Percentiles rank a stretch among this genome's conserved stretches.
phyloP scores from a whole-genome alignment of 2,888 invertebrate genomes.

The Fissipunctia ypsillon region DNA sequence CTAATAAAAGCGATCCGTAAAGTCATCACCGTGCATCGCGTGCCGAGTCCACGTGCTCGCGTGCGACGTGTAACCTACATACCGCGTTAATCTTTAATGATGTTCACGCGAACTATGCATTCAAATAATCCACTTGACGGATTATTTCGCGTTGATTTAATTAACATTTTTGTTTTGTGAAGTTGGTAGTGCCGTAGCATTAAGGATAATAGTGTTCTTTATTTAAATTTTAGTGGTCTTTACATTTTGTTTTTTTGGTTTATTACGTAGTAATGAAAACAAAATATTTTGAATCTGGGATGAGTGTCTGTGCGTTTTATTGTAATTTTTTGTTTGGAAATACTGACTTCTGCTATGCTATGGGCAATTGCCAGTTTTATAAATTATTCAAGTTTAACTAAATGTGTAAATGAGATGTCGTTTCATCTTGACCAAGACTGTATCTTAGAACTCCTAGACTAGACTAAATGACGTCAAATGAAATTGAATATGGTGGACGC shows the following conservation, averaged over 20 bases:
- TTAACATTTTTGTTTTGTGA: slow-evolving; percentile 46
- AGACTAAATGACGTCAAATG: slow-evolving; percentile 39
- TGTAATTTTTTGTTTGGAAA: background rate
- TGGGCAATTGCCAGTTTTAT: background rate
- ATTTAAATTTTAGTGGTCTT: slow-evolving; percentile 27
- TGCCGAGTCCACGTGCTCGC: slow-evolving; percentile 54
- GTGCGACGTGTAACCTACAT: slow-evolving; percentile 63
- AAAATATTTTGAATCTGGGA: slow-evolving; percentile 22
- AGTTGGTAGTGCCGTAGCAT: slow-evolving; percentile 27
- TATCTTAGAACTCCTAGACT: slow-evolving; percentile 15
- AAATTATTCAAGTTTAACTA: background rate
- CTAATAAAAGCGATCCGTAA: slow-evolving; percentile 30
- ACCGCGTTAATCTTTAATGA: slow-evolving; percentile 58
- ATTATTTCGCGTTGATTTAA: slow-evolving; percentile 62
- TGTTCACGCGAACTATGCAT: slow-evolving; percentile 67
- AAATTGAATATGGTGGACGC: slow-evolving; percentile 33
- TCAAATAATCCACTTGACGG: slow-evolving; percentile 67
- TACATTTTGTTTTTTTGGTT: slow-evolving; percentile 15
- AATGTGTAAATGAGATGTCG: background rate
- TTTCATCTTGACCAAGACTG: slow-evolving; percentile 6
- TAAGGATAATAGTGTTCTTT: slow-evolving; percentile 44
- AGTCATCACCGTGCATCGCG: slow-evolving; percentile 54
- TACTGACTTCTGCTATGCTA: background rate
- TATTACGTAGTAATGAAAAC: background rate
- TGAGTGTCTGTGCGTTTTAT: background rate